A percentile compares a stretch with the other conserved stretches of the same genome.
Evolutionary conservation across 2,113 vertebrate genomes (phyloP).

Genomic region (Sapayoa aenigma): DNA sequence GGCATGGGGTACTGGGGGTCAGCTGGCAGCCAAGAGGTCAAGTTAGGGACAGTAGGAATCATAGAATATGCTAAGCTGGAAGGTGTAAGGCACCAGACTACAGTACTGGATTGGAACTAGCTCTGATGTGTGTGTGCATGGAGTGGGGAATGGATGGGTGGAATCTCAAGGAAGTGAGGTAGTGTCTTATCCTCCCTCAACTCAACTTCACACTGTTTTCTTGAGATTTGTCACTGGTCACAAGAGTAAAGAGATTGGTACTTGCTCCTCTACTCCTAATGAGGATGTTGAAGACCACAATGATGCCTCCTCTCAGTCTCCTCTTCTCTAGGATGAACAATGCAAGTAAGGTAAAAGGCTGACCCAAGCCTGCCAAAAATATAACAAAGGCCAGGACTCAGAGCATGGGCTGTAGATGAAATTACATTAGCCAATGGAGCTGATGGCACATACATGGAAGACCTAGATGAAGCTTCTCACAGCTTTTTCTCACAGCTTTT

Average conservation of each 20-base stretch:
- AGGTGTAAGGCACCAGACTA: no score
- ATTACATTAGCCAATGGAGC: rapidly evolving
- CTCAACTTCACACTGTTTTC: background rate
- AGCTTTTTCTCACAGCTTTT: background rate
- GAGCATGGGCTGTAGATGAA: background rate
- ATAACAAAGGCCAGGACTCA: background rate
- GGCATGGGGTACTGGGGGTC: no score
- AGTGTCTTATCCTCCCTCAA: background rate
- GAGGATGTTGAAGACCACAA: background rate
- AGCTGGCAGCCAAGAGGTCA: background rate
- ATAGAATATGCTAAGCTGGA: background rate
- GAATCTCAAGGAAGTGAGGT: no score
- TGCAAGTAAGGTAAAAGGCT: background rate
- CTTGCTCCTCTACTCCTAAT: background rate
- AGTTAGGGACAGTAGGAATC: background rate
- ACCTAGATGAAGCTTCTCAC: background rate
- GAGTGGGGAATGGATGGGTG: no score
- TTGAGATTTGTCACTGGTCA: background rate
- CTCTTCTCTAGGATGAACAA: background rate
- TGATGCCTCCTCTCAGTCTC: background rate
- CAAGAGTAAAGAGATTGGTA: background rate
- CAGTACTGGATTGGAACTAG: no score
- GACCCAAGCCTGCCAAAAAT: background rate
- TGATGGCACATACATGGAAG: background rate
- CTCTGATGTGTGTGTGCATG: no score